Conservation (phyloP, 2,797 vertebrate species). For the Sebastes hubbsi region DNA sequence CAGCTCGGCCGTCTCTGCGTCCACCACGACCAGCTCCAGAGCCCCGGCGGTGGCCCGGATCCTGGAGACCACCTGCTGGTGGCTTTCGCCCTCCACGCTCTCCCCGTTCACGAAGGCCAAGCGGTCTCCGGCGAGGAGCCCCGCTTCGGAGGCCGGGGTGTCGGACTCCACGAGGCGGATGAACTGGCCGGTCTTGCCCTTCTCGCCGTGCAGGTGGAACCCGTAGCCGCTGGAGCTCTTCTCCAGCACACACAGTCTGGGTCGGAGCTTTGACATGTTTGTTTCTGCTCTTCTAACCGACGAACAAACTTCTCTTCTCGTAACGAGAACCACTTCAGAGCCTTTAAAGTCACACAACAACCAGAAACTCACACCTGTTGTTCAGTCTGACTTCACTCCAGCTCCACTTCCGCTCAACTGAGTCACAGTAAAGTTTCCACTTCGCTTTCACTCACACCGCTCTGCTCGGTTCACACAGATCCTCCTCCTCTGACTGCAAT, state of each 20-base stretch:
- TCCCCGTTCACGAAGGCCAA: constrained; percentile 91
- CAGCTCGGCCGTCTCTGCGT: constrained; percentile 81
- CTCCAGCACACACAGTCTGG: constrained; percentile 87
- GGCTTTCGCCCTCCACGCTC: constrained; percentile 90
- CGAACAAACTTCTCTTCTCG: neutral
- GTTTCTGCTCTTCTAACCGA: neutral
- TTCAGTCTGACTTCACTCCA: neutral
- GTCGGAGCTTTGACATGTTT: constrained; percentile 76
- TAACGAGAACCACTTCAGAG: neutral
- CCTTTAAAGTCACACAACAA: neutral
- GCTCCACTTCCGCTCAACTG: constrained; percentile 55
- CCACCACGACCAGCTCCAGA: constrained; percentile 90
- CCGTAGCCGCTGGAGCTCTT: constrained; percentile 89
- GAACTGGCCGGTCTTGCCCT: constrained; percentile 91
- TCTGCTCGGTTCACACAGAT: neutral
- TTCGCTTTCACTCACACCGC: constrained; percentile 3
- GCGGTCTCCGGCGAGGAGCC: constrained; percentile 89
- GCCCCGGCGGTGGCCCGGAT: constrained; percentile 83
- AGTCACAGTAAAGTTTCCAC: constrained; percentile 19
- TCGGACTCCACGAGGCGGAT: constrained; percentile 91
- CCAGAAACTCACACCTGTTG: constrained; percentile 41
- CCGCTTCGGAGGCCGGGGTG: constrained; percentile 87
- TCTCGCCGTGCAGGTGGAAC: constrained; percentile 96
- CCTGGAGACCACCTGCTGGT: constrained; percentile 92
- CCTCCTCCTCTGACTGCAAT: constrained; percentile 37